A percentile compares a stretch with the other conserved stretches of the same genome.
These are phyloP conservation scores for Natrix natrix DNA, from an alignment of 2,797 vertebrate species.

Conservation along the genomic window DNA sequence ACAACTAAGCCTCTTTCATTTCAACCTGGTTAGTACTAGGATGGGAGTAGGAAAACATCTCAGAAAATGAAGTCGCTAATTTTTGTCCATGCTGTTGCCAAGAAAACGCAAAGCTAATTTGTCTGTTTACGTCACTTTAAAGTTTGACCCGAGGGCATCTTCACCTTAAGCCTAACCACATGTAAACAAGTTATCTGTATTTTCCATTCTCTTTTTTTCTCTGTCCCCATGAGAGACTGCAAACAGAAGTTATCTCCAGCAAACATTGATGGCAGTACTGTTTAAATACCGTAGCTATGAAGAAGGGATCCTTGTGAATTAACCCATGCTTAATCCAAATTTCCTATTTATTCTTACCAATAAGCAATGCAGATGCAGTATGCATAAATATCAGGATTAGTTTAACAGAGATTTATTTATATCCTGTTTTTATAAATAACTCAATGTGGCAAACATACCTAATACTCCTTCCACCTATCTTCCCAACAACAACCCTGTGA, in stretches of 20 bases:
- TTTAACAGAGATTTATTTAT: background rate
- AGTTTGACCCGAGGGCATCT: background rate
- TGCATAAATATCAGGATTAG: background rate
- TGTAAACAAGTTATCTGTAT: background rate
- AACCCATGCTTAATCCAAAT: background rate
- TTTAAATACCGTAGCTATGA: background rate
- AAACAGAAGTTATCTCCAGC: background rate
- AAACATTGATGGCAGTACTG: background rate
- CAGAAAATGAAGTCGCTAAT: background rate
- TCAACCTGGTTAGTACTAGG: background rate
- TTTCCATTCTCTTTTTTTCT: background rate
- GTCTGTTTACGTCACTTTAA: background rate
- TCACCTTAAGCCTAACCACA: background rate
- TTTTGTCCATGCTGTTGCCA: background rate
- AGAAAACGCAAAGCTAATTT: background rate
- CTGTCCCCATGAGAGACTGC: background rate
- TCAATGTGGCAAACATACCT: too few relatives aligned
- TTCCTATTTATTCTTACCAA: background rate
- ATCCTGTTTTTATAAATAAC: background rate
- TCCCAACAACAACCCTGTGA: background rate
- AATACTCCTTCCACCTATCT: background rate
- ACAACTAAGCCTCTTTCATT: background rate
- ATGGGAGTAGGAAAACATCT: background rate
- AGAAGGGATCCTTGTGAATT: background rate
- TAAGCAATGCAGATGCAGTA: background rate